Evolutionary conservation across 2,888 invertebrate genomes (phyloP).

Genomic region (Hipparchia semele): DNA sequence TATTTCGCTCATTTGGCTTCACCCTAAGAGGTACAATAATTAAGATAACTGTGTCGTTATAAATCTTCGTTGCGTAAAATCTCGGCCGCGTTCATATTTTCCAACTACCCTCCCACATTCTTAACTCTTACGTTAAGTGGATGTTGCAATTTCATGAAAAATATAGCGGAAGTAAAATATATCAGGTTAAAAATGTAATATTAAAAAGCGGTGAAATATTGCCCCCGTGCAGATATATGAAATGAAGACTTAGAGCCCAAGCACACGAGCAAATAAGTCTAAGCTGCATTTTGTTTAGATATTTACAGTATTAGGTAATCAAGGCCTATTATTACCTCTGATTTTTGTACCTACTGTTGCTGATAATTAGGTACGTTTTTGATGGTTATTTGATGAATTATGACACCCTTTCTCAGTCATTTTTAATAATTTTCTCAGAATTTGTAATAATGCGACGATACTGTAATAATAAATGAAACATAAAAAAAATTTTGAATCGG

Average conservation of each 20-base stretch:
- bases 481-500: no score
- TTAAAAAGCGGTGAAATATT: conserved; percentile 31
- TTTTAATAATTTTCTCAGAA: no score
- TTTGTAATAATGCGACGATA: no score
- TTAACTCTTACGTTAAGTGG: conserved; percentile 68
- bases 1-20: no score
- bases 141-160: conserved; percentile 67
- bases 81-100: conserved; percentile 66
- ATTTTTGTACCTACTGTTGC: no score
- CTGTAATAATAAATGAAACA: no score
- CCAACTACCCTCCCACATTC: conserved; percentile 66
- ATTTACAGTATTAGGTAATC: not conserved
- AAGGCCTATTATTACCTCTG: no score
- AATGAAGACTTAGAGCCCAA: not conserved
- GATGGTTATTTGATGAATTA: no score
- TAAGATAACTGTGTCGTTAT: conserved; percentile 60
- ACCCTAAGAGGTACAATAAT: conserved; percentile 30
- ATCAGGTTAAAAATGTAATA: conserved; percentile 31
- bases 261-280: not conserved
- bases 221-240: not conserved
- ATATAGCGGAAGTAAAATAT: conserved; percentile 62
- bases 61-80: conserved; percentile 74
- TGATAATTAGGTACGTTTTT: no score
- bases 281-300: not conserved
- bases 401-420: no score